A percentile compares a stretch with the other conserved stretches of the same genome.
phyloP scores from a whole-genome alignment of 2,113 vertebrate species.

The Argyrosomus japonicus region DNA sequence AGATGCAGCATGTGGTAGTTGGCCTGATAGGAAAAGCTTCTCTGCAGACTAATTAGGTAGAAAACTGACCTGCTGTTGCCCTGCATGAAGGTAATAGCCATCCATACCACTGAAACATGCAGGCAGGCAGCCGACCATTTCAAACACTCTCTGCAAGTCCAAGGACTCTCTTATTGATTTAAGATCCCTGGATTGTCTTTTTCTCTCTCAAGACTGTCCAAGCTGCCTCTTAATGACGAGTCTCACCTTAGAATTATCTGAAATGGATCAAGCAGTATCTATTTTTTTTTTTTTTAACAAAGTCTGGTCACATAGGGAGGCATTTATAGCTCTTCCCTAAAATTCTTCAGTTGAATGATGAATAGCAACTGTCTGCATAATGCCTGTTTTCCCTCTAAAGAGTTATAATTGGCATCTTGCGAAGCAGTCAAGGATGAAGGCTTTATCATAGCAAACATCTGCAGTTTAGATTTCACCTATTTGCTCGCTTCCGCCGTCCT shows the following conservation, averaged over 20 bases:
- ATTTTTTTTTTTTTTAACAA: conserved; percentile 37
- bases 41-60: conserved; percentile 57
- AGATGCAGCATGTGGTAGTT: conserved; percentile 37
- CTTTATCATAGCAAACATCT: conserved; percentile 73
- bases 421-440: conserved; percentile 38
- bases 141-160: conserved; percentile 39
- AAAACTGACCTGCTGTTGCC: conserved; percentile 40
- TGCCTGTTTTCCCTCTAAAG: conserved; percentile 59
- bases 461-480: conserved; percentile 57
- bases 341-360: conserved; percentile 60
- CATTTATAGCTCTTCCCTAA: conserved; percentile 60
- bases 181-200: conserved; percentile 42
- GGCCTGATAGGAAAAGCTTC: conserved; percentile 36
- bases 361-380: conserved; percentile 58
- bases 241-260: conserved; percentile 38
- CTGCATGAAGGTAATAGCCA: conserved; percentile 40
- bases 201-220: conserved; percentile 37
- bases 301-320: conserved; percentile 6
- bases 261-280: conserved; percentile 61
- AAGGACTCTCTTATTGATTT: conserved; percentile 60
- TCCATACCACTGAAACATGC: conserved; percentile 30
- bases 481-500: conserved; percentile 46
- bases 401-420: conserved; percentile 57
- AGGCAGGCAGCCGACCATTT: conserved; percentile 36
- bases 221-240: conserved; percentile 5